phyloP scores from a whole-genome alignment of 1,140 invertebrate genomes.

The Phortica variegata region DNA sequence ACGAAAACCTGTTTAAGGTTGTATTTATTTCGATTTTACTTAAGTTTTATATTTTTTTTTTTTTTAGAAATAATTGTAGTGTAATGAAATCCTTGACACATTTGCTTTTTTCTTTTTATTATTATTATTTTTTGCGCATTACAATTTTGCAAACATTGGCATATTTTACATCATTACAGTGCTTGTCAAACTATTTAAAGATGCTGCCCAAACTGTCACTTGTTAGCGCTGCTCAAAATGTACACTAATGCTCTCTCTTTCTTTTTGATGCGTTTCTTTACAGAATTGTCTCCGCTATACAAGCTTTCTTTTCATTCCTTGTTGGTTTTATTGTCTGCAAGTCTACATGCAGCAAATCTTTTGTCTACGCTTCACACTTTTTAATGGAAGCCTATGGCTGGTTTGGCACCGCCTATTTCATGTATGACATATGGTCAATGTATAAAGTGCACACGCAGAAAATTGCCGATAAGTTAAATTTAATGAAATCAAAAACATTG shows the following conservation, averaged over 20 bases:
- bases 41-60: too few relatives aligned
- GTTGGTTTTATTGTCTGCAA: conserved; percentile 65
- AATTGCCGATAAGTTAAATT: conserved; percentile 51
- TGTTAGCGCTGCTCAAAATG: neutral
- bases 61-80: too few relatives aligned
- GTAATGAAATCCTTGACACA: too few relatives aligned
- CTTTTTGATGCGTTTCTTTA: too few relatives aligned
- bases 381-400: conserved; percentile 72
- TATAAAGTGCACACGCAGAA: conserved; percentile 63
- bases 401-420: conserved; percentile 76
- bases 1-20: too few relatives aligned
- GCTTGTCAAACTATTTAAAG: too few relatives aligned
- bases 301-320: conserved; percentile 66
- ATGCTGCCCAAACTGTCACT: too few relatives aligned
- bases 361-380: conserved; percentile 67
- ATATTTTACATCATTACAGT: too few relatives aligned
- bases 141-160: too few relatives aligned
- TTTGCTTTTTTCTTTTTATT: too few relatives aligned
- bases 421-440: conserved; percentile 75
- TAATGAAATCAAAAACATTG: conserved; percentile 27
- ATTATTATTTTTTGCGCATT: too few relatives aligned
- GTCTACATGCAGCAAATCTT: conserved; percentile 66
- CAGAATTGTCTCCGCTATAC: conserved; percentile 68
- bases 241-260: neutral
- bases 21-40: too few relatives aligned